These are phyloP conservation scores for Sminthopsis crassicaudata DNA, from an alignment of 2,113 vertebrate species.

Conservation along the genomic window DNA sequence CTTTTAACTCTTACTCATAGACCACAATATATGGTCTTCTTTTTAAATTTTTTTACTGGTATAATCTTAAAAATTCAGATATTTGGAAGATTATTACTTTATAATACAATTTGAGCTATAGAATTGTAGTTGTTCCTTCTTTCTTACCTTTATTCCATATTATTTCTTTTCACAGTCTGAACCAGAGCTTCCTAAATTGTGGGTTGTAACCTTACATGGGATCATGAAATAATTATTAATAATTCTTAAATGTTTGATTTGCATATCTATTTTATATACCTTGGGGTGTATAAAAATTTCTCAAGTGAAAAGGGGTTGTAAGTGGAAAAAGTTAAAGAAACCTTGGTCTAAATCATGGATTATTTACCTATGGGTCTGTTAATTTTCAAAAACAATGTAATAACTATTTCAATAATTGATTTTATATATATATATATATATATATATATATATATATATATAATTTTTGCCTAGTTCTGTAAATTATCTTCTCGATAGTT, in stretches of 20 bases:
- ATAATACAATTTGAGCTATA: background rate
- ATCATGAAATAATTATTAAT: too few relatives aligned
- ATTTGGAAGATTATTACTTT: background rate
- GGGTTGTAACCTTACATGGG: too few relatives aligned
- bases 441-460: too few relatives aligned
- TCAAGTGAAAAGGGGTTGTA: too few relatives aligned
- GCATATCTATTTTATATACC: too few relatives aligned
- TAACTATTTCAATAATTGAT: background rate
- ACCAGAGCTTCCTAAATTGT: too few relatives aligned
- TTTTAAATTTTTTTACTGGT: background rate
- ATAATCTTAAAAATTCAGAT: background rate
- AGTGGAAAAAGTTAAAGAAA: too few relatives aligned
- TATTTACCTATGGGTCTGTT: background rate
- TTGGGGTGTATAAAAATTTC: too few relatives aligned
- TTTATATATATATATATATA: too few relatives aligned
- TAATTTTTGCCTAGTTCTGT: background rate
- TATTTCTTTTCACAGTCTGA: background rate
- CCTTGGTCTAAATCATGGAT: background rate
- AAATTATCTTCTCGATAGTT: background rate
- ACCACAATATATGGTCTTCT: background rate
- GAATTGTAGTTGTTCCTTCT: background rate
- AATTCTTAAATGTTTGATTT: too few relatives aligned
- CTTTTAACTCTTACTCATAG: background rate
- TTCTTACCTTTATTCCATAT: background rate
- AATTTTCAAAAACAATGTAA: background rate